Percentiles rank a stretch among this genome's conserved stretches.
phyloP scores from a whole-genome alignment of 2,113 vertebrate genomes.

The Notechis scutatus region DNA sequence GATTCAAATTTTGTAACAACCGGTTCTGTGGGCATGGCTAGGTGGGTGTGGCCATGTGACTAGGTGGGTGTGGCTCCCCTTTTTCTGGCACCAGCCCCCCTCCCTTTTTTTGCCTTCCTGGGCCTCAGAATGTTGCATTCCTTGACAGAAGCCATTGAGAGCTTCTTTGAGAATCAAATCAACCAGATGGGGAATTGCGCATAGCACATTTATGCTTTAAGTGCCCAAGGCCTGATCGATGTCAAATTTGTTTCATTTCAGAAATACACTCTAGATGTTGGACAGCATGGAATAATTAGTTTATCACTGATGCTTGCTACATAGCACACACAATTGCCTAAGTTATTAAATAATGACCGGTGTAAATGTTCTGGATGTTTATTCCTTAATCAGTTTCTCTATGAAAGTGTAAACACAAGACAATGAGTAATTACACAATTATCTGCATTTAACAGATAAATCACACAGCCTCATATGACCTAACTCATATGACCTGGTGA shows the following conservation, averaged over 20 bases:
- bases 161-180: background rate
- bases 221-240: background rate
- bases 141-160: background rate
- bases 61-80: too few species aligned
- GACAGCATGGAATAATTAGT: background rate
- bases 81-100: too few species aligned
- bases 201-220: background rate
- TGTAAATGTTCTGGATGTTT: background rate
- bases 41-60: too few species aligned
- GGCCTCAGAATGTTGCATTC: background rate
- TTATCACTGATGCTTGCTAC: too few species aligned
- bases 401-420: background rate
- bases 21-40: too few species aligned
- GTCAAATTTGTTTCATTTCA: background rate
- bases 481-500: background rate
- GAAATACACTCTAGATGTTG: background rate
- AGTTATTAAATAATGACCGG: constrained; percentile 34
- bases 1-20: too few species aligned
- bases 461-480: background rate
- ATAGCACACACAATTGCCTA: background rate
- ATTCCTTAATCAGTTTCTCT: background rate
- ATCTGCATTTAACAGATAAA: background rate
- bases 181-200: background rate
- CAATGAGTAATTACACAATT: background rate
- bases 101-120: too few species aligned